A percentile compares a stretch with the other conserved stretches of the same genome.
phyloP scores from a whole-genome alignment of 2,888 invertebrate species.

The Eristalis intricaria region DNA sequence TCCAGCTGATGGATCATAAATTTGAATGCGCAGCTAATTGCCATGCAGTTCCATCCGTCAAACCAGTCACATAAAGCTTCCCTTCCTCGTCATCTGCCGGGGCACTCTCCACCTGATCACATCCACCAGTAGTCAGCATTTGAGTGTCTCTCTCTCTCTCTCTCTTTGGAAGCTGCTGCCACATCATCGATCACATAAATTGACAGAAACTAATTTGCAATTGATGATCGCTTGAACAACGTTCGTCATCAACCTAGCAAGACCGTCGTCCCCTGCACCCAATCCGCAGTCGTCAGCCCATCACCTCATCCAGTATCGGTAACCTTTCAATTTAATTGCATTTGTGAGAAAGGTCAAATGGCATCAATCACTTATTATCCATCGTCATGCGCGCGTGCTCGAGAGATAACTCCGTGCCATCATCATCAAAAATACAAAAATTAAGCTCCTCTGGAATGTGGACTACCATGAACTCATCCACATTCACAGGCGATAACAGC shows the following conservation, averaged over 20 bases:
- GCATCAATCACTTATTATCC: conserved; percentile 44
- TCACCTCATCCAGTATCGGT: conserved; percentile 15
- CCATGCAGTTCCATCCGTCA: not conserved
- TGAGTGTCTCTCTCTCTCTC: too few relatives aligned
- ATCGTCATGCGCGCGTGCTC: conserved; percentile 19
- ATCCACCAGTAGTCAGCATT: not conserved
- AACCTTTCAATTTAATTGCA: conserved; percentile 52
- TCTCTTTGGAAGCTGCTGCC: not conserved
- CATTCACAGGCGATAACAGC: conserved; percentile 6
- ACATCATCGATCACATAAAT: not conserved
- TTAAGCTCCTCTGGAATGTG: conserved; percentile 43
- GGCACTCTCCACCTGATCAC: not conserved
- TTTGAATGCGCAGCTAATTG: not conserved
- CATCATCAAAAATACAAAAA: not conserved
- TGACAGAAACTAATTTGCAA: not conserved
- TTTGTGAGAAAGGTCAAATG: conserved; percentile 45
- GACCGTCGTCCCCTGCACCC: too few relatives aligned
- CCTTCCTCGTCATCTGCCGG: not conserved
- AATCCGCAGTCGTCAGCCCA: not conserved
- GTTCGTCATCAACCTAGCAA: conserved; percentile 27
- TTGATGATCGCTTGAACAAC: conserved; percentile 8
- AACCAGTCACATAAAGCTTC: not conserved
- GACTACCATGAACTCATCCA: conserved; percentile 34
- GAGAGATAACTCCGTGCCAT: not conserved
- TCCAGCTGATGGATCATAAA: not conserved